Percentiles rank a stretch among this genome's conserved stretches.
Evolutionary conservation across 2,113 vertebrate species (phyloP).

Genomic region (Camarhynchus parvulus): DNA sequence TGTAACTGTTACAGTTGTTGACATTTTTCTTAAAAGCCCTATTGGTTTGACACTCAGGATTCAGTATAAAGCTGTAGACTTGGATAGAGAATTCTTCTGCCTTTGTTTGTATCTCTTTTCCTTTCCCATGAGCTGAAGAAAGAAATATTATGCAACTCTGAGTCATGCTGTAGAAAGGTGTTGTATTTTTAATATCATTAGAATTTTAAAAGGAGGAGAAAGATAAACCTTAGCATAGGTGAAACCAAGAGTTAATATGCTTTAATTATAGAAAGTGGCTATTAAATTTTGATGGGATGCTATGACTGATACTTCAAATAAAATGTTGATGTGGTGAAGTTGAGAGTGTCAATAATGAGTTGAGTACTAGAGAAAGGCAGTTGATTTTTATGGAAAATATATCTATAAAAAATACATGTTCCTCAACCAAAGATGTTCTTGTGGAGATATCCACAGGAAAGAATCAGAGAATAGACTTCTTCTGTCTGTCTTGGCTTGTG

Average conservation of each 20-base stretch:
- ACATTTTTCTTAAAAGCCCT: constrained; percentile 43
- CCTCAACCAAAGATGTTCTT: not conserved
- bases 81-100: constrained; percentile 1
- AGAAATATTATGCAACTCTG: constrained; percentile 30
- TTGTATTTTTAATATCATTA: constrained; percentile 59
- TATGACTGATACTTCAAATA: constrained; percentile 27
- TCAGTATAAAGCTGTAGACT: not conserved
- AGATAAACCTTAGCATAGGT: not conserved
- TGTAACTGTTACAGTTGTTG: constrained; percentile 52
- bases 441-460: not conserved
- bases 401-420: not conserved
- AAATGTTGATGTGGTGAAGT: not conserved
- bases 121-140: constrained; percentile 4
- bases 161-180: constrained; percentile 16
- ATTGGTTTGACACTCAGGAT: constrained; percentile 23
- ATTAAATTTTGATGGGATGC: constrained; percentile 41
- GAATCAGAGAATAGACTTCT: not conserved
- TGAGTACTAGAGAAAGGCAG: not conserved
- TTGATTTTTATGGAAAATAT: constrained; percentile 7
- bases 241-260: constrained; percentile 18
- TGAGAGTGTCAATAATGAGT: not conserved
- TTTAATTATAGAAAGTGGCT: constrained; percentile 17
- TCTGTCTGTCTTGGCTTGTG: not conserved
- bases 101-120: not conserved
- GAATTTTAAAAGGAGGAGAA: constrained; percentile 43